Conservation (phyloP, 2,888 invertebrate species). For the Germaria angustata region DNA sequence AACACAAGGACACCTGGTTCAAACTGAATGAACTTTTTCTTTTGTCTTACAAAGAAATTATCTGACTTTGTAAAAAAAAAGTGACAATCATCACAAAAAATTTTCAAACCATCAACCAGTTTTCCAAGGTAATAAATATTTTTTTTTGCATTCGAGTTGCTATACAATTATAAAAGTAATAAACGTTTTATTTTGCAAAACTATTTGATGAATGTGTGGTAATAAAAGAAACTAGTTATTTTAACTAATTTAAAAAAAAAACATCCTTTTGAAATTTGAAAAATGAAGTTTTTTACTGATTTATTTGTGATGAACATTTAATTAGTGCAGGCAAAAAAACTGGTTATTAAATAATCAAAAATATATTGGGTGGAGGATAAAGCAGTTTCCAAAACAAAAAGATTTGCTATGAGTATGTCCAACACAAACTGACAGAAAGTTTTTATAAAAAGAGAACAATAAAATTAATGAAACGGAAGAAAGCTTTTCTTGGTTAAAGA, state of each 20-base stretch:
- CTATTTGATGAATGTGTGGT: background rate
- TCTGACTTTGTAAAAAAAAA: background rate
- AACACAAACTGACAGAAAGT: too few species aligned
- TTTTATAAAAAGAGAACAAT: too few species aligned
- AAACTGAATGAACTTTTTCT: background rate
- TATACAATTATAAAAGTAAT: background rate
- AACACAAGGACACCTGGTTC: constrained; percentile 40
- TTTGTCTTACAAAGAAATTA: constrained; percentile 29
- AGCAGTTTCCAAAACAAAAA: background rate
- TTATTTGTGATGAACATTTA: constrained; percentile 31
- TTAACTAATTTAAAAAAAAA: background rate
- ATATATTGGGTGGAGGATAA: background rate
- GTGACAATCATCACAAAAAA: background rate
- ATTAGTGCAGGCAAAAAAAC: constrained; percentile 13
- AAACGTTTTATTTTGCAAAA: background rate
- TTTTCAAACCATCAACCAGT: constrained; percentile 6
- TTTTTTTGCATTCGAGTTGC: background rate
- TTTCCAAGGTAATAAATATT: constrained; percentile 11
- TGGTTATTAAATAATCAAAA: background rate
- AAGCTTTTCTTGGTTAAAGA: too few species aligned
- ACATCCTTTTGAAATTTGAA: constrained; percentile 16
- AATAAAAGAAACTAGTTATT: constrained; percentile 22
- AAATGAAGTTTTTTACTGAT: background rate
- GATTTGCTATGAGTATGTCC: too few species aligned
- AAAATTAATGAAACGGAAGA: too few species aligned